phyloP scores from a whole-genome alignment of 1,140 invertebrate species.

The Drosophila suzukii region DNA sequence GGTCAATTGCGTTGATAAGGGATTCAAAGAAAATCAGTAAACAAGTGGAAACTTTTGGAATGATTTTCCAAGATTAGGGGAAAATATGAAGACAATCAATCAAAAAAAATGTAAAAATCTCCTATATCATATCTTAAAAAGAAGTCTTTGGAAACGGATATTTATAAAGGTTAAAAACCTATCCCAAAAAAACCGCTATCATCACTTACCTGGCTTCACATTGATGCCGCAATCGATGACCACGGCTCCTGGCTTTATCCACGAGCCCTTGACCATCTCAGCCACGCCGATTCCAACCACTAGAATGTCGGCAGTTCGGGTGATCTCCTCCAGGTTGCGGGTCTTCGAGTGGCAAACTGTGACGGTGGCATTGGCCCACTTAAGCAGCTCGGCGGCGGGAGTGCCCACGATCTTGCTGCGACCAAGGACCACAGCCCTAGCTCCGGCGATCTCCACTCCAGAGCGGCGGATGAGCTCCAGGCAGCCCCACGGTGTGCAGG shows the following conservation, averaged over 20 bases:
- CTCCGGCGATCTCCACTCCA: slow-evolving; percentile 92
- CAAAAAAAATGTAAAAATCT: no score
- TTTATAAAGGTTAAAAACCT: no score
- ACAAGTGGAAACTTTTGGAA: slow-evolving; percentile 9
- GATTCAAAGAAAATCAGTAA: background rate
- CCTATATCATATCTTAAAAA: no score
- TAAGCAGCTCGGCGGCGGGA: slow-evolving; percentile 96
- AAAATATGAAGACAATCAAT: background rate
- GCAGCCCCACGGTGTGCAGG: slow-evolving; percentile 97
- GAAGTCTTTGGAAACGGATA: no score
- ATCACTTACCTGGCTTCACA: slow-evolving; percentile 91
- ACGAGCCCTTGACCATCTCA: slow-evolving; percentile 96
- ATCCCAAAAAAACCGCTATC: no score
- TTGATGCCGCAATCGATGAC: slow-evolving; percentile 99
- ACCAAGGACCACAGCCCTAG: slow-evolving; percentile 96
- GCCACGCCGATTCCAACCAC: slow-evolving; percentile 97
- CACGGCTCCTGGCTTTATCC: slow-evolving; percentile 99
- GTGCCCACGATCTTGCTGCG: slow-evolving; percentile 99
- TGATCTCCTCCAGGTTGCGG: slow-evolving; percentile 91
- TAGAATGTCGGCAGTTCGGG: slow-evolving; percentile 95
- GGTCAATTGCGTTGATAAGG: slow-evolving; percentile 42
- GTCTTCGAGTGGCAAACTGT: slow-evolving; percentile 98
- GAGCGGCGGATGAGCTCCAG: slow-evolving; percentile 95
- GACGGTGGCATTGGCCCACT: slow-evolving; percentile 98
- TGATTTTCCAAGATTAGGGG: background rate